Base-by-base conservation (phyloP, 2,797 vertebrate genomes). In the Coilia nasus region DNA sequence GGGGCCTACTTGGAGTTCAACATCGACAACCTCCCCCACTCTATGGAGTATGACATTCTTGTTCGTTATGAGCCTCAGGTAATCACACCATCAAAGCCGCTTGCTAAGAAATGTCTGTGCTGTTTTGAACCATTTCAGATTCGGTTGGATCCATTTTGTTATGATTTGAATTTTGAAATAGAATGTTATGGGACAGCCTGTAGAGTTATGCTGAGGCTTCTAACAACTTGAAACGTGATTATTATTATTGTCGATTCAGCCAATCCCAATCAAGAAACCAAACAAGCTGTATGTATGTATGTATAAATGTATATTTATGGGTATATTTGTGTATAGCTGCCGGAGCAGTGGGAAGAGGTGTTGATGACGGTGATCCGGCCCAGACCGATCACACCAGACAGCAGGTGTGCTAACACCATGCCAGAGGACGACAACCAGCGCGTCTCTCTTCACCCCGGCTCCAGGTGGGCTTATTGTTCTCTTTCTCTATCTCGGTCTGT, bases 21-120 rank as follows among this genome's bases (percentile, higher is more conserved):
- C 85, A 92, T 99, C 0, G 92, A 99, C 91, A 97, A 98, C 91
- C 96, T 99, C 86, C 98, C 98, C 0, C 94, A 96, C 90, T 98
- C 98, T 84, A 99, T 99, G 97, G 98, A 99, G 84, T 99, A 99
- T 0, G 96, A 99, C 84, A 93, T 99, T 81, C 87, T 99, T 54
- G 95, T 99, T 90, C 98, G 98, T 90, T 99, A 99, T 0, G 98
- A 99, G 88, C 98, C 98, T 0, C 98, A 99, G 97, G 98, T 99
- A 89, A 91, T 57, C 44, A 9, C 19, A 67, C 28, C 9, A 6
- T 7, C 7, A 59, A 19, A 23, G 17, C 56, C 3, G 11, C 21
- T 81, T 41, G 50, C 17, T 7, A 84, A 64, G 50, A 57, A 64
- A n/a, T 6, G 1, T 23, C n/a, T 82, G n/a, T 46, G 2, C 17